Evolutionary conservation across 2,797 vertebrate genomes (phyloP), one percentile per base, ranked within the genome.

Genomic region (Lutjanus campechanus): DNA sequence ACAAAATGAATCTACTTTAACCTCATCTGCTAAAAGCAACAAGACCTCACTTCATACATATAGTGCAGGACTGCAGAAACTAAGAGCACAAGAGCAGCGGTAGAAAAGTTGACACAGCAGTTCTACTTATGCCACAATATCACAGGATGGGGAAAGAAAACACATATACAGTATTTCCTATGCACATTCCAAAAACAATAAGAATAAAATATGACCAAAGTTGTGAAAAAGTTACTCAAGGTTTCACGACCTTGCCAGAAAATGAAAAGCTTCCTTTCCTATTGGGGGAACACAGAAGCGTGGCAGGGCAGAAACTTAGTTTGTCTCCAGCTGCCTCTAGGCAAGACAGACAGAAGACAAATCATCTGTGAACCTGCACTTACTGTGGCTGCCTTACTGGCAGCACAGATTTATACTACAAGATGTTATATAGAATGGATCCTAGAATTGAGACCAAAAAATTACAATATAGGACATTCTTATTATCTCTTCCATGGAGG

Each of bases 281-380:
- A 13, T 76, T 56, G 19, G 17, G 43, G 58, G n/a, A 61, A 79
- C 56, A 64, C 49, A 68, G 55, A 69, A 60, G 40, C 54, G n/a
- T 69, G 65, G 60, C 43, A n/a, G 56, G 17, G 56, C 49, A 79
- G 41, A 54, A 43, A 60, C 55, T 53, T 15, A 17, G 49, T 73
- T 73, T 69, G 55, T 70, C 55, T 78, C 55, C 74, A 49, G 61
- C 40, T 61, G 65, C 71, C 79, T 76, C n/a, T 0, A 64, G 76
- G 81, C 64, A 69, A 72, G 64, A 83, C 61, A 55, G 44, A 66
- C 15, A 70, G 53, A 70, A 85, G 68, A 83, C 64, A 54, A 73
- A 77, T 81, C 54, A 54, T 69, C 29, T 58, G 17, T 72, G 70
- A 75, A 71, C 36, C 41, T 50, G 43, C 50, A 74, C 71, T 76